Base-by-base conservation (phyloP, 2,888 invertebrate species). In the Antitype chi region DNA sequence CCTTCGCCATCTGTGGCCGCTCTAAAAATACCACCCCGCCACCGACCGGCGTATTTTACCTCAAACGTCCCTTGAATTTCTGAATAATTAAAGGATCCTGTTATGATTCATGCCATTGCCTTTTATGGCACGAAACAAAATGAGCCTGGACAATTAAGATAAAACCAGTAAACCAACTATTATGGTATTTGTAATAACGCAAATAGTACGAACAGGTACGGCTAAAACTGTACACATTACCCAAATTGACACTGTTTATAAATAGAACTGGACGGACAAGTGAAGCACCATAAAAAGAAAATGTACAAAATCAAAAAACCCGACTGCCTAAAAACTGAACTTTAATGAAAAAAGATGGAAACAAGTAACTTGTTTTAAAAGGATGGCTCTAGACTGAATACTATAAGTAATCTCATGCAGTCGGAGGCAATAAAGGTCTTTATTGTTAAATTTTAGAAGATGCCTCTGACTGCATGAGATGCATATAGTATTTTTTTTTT, bases 1-100 rank as follows among this genome's bases (percentile, higher is more conserved):
- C 95, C 95, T 95, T 94, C 93, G 89, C 93, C 95, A 94, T 94
- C 94, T 95, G 95, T 89, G 94, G 92, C 91, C 91, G 91, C 86
- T 92, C 93, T 93, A 92, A 93, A 95, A 94, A 95, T 95, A 95
- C 93, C 91, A 90, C 89, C 84, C 89, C 81, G 76, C 86, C 84
- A 82, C 84, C 83, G 88, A 88, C 88, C 85, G 76, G 79, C 78
- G 82, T 89, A 86, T 88, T 89, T 88, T 85, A 89, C 87, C 87
- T 82, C 82, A 86, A 89, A 87, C 81, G 60, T 85, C 87, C 88
- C 88, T 87, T 74, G 82, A 87, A 89, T 88, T 87, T 78, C 81
- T 85, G 88, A 86, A 89, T 91, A 91, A 92, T 90, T 91, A 89
- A 88, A 81, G 81, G 78, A 89, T 87, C 80, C 83, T 72, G 79